Conservation (phyloP, 2,113 vertebrate genomes). For the Setophaga petechia region DNA sequence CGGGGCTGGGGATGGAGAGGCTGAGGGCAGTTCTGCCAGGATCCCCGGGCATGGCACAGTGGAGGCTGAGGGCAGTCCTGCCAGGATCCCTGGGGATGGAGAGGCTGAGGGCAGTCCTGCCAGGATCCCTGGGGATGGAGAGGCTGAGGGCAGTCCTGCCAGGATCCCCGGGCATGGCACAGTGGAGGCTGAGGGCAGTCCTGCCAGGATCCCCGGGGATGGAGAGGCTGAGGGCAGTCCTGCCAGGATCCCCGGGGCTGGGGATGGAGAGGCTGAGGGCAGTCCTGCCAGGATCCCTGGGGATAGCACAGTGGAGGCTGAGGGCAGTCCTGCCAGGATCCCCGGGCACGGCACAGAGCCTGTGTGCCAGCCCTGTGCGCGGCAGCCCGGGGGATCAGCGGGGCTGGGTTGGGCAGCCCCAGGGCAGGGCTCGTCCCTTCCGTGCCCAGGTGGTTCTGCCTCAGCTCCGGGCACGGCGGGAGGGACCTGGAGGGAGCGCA, state of each 20-base stretch:
- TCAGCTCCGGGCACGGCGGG: background rate
- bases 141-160: background rate
- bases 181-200: background rate
- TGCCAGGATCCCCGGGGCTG: background rate
- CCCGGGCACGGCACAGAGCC: background rate
- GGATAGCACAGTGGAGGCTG: background rate
- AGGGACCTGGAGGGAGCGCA: background rate
- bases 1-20: background rate
- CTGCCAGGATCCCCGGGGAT: background rate
- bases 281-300: background rate
- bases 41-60: background rate
- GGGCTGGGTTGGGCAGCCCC: no score
- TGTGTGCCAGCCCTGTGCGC: fast-evolving
- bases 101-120: background rate
- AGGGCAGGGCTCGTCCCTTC: background rate
- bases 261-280: background rate
- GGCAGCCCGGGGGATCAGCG: background rate
- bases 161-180: no score
- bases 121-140: no score
- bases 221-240: background rate
- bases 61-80: no score
- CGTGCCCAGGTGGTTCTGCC: background rate
- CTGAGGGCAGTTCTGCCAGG: background rate
- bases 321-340: background rate
- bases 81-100: no score